Base-by-base conservation (phyloP, 2,797 vertebrate species). In the Gobionotothen gibberifrons region DNA sequence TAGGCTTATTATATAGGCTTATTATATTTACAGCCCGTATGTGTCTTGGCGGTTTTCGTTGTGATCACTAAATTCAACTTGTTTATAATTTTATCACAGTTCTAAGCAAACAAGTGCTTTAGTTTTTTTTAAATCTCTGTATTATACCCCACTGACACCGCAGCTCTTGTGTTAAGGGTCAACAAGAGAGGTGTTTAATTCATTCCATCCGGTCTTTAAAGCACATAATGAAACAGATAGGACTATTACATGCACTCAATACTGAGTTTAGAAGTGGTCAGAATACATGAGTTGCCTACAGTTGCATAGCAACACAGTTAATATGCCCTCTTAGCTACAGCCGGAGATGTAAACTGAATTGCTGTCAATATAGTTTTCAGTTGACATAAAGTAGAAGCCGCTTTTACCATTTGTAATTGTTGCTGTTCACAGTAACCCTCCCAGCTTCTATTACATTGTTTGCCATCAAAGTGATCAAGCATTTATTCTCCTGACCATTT, bases 281-380 rank as follows among this genome's bases (percentile, higher is more conserved):
- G 69, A 58, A 51, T 77, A 57, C 44, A 70, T n/a, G 22, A 59
- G 32, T 56, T 63, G 29, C 19, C 48, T 22, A 53, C 58, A 44
- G 67, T 75, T 81, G 66, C 75, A 62, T 80, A 74, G 74, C 72
- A 78, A 81, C 74, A 42, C 69, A 46, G 36, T 77, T 65, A 42
- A 80, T 76, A 69, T 78, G 39, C 16, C 60, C 47, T 78, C 56
- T 68, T 19, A 67, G 61, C 66, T 56, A 22, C 65, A 43, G 39
- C 22, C 29, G 43, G 12, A 58, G 57, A 46, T 63, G 29, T 54
- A 71, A 69, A 72, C 44, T 66, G 49, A 79, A 67, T 53, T 65
- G 17, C 21, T 40, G 26, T 79, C 19, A 73, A 46, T 54, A 57
- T 66, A 48, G 67, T 70, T 76, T 69, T 62, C 29, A 78, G 22